Conservation (phyloP, 2,113 vertebrate species). For the Acinonyx jubatus region DNA sequence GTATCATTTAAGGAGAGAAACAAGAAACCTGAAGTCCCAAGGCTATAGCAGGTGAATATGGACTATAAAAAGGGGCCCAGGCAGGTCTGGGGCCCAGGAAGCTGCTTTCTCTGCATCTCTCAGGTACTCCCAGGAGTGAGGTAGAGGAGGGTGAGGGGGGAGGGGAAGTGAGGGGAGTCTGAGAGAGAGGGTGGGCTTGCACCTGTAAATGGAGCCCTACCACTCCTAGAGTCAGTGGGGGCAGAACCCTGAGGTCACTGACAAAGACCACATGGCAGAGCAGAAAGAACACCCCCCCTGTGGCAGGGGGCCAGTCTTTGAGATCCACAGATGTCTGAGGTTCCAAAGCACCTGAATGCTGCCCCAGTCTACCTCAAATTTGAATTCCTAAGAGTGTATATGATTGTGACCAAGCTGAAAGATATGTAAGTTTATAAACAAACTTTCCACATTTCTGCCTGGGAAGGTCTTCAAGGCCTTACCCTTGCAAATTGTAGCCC, state of each 20-base stretch:
- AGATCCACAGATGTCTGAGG: constrained; percentile 80
- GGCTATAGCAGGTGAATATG: neutral
- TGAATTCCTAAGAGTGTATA: neutral
- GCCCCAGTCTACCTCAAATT: constrained; percentile 92
- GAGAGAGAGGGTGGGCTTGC: neutral
- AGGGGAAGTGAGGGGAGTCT: neutral
- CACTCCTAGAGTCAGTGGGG: neutral
- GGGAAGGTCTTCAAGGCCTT: neutral
- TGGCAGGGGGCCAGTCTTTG: constrained; percentile 78
- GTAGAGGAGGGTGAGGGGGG: neutral
- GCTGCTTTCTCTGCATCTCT: neutral
- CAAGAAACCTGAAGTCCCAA: neutral
- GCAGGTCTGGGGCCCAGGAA: neutral
- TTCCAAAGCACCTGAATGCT: constrained; percentile 92
- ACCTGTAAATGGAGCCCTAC: neutral
- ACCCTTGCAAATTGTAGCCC: neutral
- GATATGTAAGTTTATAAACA: neutral
- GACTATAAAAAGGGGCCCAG: neutral
- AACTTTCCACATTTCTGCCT: neutral
- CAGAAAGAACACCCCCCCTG: constrained; percentile 91
- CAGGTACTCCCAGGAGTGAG: neutral
- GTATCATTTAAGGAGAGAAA: neutral
- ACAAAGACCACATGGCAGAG: constrained; percentile 91
- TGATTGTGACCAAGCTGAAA: neutral
- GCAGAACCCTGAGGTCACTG: neutral